A percentile compares a stretch with the other conserved stretches of the same genome.
phyloP scores from a whole-genome alignment of 2,113 vertebrate genomes.

The Cercocebus atys region DNA sequence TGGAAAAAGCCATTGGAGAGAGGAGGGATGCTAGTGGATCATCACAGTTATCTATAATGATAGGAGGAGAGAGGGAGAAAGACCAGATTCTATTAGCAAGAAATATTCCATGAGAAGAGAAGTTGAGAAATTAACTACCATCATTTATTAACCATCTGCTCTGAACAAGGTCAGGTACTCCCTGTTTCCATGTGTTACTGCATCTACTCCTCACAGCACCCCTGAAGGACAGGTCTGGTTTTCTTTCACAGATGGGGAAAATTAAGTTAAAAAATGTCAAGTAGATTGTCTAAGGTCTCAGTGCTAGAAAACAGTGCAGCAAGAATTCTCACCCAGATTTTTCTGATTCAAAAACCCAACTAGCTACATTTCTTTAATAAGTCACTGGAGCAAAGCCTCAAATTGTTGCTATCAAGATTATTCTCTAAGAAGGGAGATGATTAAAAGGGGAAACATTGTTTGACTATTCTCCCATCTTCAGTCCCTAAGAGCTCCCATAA shows the following conservation, averaged over 20 bases:
- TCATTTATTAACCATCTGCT: neutral
- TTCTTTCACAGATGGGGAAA: neutral
- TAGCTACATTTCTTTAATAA: neutral
- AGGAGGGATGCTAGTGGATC: conserved; percentile 88
- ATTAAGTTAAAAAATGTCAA: neutral
- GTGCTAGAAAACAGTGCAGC: neutral
- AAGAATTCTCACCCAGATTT: neutral
- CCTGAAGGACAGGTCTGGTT: neutral
- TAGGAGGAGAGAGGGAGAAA: conserved; percentile 25
- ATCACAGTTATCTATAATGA: conserved; percentile 90
- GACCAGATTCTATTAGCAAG: neutral
- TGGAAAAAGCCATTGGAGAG: conserved; percentile 90
- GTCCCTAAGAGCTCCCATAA: neutral
- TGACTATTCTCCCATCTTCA: neutral
- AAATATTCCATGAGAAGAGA: neutral
- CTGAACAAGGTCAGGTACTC: neutral
- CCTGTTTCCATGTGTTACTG: neutral
- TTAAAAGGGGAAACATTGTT: neutral
- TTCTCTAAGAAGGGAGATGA: neutral
- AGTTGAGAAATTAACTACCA: neutral
- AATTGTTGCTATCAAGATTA: neutral
- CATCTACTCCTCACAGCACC: neutral
- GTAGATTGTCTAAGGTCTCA: neutral
- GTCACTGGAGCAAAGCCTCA: neutral
- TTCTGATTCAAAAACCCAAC: neutral